Base-by-base conservation (phyloP, 2,113 vertebrate genomes). In the Pachyramphus minor region DNA sequence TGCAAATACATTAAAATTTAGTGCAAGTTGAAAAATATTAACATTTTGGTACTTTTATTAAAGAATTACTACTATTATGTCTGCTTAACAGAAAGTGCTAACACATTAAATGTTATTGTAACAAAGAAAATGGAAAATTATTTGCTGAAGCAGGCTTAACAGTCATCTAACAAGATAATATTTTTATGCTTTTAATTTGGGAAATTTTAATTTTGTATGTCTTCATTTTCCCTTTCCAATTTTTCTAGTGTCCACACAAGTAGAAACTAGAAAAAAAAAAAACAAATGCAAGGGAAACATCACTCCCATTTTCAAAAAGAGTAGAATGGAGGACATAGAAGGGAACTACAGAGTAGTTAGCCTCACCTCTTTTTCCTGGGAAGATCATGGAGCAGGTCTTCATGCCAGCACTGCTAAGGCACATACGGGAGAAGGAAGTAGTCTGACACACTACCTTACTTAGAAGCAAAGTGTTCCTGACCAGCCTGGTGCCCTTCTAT, bases 201-300 rank as follows among this genome's bases (percentile, higher is more conserved):
- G 2, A 69, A 28, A 44, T 47, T 66, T 62, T 24, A 11, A 14
- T 35, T 87, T 71, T 77, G 1, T 31, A 17, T 14, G 2, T 19
- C 5, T 77, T 82, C 4, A 13, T 53, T 49, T 60, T 21, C 21
- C 5, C 23, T 3, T 76, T 73, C 9, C 7, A 71, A 31, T 55
- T 15, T 71, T 62, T 74, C 7, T 75, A 12, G 44, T 37, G 8
- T 62, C 11, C 35, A 27, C 8, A 8, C 11, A 44, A 31, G 2
- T 11, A 39, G 33, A 60, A 39, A 82, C 74, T n/a, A 24, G 6
- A 4, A 21, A 24, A 60, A 25, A 60, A 28, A 63, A 59, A 9
- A 30, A 4, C 13, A 24, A 71, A 30, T 5, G 0, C 0, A 60
- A 82, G 24, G 13, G 16, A 53, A 59, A 52, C 2, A 50, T 7